Conservation (phyloP, 2,113 vertebrate genomes). For the Proteles cristata region DNA sequence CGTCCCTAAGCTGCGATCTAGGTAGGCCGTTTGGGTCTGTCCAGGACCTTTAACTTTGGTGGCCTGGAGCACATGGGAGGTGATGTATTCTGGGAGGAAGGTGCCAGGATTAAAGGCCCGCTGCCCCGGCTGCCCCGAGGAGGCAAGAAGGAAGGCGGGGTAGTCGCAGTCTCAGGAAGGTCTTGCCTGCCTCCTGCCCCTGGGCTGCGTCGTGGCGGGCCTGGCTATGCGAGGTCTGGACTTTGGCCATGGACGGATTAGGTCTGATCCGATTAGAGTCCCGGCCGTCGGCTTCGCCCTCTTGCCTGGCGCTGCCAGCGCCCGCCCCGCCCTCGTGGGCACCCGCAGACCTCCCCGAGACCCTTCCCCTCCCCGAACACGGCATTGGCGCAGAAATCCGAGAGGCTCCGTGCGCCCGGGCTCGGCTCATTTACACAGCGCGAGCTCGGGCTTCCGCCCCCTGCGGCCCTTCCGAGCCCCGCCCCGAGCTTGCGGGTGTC, state of each 20-base stretch:
- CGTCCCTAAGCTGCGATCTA: neutral
- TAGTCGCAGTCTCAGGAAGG: neutral
- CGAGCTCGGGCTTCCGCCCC: constrained; percentile 23
- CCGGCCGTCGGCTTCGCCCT: neutral
- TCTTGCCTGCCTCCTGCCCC: neutral
- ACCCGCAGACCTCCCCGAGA: neutral
- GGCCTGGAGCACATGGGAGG: neutral
- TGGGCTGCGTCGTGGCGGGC: neutral
- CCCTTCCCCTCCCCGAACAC: neutral
- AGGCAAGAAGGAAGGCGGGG: neutral
- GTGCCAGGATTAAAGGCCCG: neutral
- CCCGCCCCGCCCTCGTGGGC: neutral
- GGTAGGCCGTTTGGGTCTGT: neutral
- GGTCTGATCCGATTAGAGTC: constrained; percentile 74
- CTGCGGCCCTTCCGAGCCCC: constrained; percentile 17
- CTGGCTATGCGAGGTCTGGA: constrained; percentile 2
- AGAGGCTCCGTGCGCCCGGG: neutral
- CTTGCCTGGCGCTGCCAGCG: neutral
- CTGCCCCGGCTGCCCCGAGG: neutral
- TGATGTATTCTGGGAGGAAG: neutral
- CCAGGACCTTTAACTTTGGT: neutral
- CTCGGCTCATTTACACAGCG: neutral
- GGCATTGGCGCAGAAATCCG: neutral
- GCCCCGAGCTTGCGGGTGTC: constrained; percentile 58
- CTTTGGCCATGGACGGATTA: constrained; percentile 64